These are phyloP conservation scores for Decapterus maruadsi DNA, from an alignment of 2,797 vertebrate genomes.

Conservation along the genomic window DNA sequence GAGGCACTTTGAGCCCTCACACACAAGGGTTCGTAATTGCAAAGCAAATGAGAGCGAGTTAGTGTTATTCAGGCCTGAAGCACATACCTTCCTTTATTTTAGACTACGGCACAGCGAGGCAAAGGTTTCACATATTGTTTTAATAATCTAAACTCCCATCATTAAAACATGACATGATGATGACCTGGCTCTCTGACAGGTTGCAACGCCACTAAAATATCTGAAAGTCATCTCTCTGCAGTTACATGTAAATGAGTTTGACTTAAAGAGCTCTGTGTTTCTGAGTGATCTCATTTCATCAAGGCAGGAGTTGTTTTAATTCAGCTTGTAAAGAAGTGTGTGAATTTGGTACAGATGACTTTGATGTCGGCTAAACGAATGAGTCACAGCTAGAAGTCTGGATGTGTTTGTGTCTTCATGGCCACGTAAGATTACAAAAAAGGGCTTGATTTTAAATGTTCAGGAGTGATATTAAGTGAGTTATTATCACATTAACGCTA, in stretches of 20 bases:
- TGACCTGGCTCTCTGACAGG: slow-evolving; percentile 1
- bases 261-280: slow-evolving; percentile 22
- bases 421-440: background rate
- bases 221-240: background rate
- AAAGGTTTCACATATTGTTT: slow-evolving; percentile 18
- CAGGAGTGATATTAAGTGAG: background rate
- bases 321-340: slow-evolving; percentile 1
- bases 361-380: slow-evolving; percentile 20
- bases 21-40: slow-evolving; percentile 33
- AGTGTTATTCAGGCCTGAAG: slow-evolving; percentile 32
- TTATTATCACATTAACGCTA: background rate
- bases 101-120: slow-evolving; percentile 14
- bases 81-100: background rate
- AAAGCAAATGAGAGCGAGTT: slow-evolving; percentile 21
- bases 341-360: slow-evolving; percentile 5
- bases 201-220: background rate
- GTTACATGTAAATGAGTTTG: slow-evolving; percentile 10
- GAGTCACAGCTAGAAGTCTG: background rate
- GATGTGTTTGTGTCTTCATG: background rate
- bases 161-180: background rate
- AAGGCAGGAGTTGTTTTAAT: background rate
- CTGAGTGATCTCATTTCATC: slow-evolving; percentile 25
- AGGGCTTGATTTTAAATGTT: background rate
- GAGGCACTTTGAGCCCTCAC: slow-evolving; percentile 50
- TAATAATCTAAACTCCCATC: background rate